Base-by-base conservation (phyloP, 2,888 invertebrate genomes). In the Cepaea hortensis region DNA sequence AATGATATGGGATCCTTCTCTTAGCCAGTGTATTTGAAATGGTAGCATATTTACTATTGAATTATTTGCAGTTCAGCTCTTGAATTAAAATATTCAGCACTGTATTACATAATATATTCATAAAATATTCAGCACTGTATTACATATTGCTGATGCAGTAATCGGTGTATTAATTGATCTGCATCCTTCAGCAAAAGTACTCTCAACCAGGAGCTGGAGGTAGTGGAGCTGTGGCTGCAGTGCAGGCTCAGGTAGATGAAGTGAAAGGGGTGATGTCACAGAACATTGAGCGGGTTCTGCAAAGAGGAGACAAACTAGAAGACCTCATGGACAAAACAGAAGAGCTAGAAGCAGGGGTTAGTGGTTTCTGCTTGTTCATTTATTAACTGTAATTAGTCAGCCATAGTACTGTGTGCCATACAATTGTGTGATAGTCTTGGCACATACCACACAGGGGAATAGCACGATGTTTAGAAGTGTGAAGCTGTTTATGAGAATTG, bases 241-340 rank as follows among this genome's bases (percentile, higher is more conserved):
- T 93, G 35, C 92, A 92, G 83, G 90, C 90, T 55, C 94, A 94
- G 88, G 94, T 94, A 11, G 92, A 94, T 70, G 94, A 94, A 83
- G 94, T 94, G 23, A 94, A 93, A 87, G 94, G 91, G 46, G 93
- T 94, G 5, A 94, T 94, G 94, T 93, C 93, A 61, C 92, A 94
- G 90, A 94, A 94, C 88, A 94, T 94, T 68, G 94, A 94, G 85
- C 91, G 92, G 61, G 94, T 94, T 0, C 89, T 94, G 84, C 91
- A 94, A 88, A 88, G 94, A 76, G 94, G 94, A 15, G 94, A 94
- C 87, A 90, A 91, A 62, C 90, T 94, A 13, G 94, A 94, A 73
- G 94, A 94, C 87, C 92, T 94, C 70, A 93, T 94, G 88, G 94
- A 94, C 87, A 94, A 93, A 88, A 93, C 94, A 72, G 93, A 91